Percentiles rank a stretch among this genome's conserved stretches.
Conservation (phyloP, 2,888 invertebrate species). For the Drosophila cracens region DNA sequence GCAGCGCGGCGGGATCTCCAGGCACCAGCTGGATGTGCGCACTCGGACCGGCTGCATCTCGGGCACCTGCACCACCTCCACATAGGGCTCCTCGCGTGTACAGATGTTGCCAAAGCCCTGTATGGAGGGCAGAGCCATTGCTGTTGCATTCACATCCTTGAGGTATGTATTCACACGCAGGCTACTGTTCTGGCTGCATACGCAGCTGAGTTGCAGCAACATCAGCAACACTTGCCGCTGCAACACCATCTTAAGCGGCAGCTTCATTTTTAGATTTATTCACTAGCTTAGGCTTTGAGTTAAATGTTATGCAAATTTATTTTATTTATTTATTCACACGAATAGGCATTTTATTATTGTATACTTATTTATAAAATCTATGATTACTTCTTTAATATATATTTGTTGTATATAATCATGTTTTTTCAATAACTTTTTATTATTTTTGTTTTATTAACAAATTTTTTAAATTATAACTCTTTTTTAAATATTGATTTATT, state of each 20-base stretch:
- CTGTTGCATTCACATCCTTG: constrained; percentile 58
- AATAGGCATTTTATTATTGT: neutral
- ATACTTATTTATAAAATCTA: neutral
- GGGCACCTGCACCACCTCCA: constrained; percentile 84
- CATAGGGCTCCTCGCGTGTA: constrained; percentile 86
- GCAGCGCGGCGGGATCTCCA: constrained; percentile 92
- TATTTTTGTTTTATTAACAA: no score
- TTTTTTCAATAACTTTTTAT: neutral
- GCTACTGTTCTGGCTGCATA: constrained; percentile 56
- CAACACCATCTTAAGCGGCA: constrained; percentile 11
- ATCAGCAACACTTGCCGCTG: constrained; percentile 28
- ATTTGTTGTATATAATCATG: neutral
- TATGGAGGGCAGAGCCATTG: constrained; percentile 54
- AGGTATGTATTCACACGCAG: constrained; percentile 69
- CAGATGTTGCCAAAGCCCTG: constrained; percentile 77
- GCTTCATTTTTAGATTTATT: constrained; percentile 25
- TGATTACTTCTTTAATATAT: neutral
- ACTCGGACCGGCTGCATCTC: constrained; percentile 88
- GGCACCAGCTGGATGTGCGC: constrained; percentile 91
- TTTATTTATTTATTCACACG: neutral
- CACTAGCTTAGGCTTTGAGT: constrained; percentile 1
- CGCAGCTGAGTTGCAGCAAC: constrained; percentile 28
- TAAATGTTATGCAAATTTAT: neutral
- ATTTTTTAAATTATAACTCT: neutral
- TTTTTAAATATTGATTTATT: neutral